Evolutionary conservation across 2,113 vertebrate genomes (phyloP).

Genomic region (Sterna hirundo): DNA sequence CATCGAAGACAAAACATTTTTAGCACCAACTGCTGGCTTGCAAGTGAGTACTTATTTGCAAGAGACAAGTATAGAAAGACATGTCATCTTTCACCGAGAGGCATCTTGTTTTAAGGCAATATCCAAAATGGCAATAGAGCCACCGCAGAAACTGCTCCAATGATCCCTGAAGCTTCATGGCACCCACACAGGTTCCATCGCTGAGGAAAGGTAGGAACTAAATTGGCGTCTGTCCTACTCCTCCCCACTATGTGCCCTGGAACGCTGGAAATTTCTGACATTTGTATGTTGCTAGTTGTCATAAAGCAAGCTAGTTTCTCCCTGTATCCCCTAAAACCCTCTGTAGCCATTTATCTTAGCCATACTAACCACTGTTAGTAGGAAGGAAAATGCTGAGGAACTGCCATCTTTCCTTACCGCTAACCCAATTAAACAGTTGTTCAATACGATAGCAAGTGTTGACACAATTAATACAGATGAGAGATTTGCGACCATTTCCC

Average conservation of each 20-base stretch:
- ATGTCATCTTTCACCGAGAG: not conserved
- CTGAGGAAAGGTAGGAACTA: not conserved
- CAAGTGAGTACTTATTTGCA: not conserved
- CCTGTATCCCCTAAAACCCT: not conserved
- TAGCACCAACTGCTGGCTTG: slow-evolving; percentile 16
- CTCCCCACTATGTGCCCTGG: not conserved
- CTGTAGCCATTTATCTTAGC: not conserved
- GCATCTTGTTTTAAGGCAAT: not conserved
- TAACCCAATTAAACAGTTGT: not conserved
- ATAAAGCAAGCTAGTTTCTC: not conserved
- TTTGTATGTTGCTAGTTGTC: not conserved
- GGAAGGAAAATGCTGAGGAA: not conserved
- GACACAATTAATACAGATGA: not conserved
- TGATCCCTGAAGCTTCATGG: not conserved
- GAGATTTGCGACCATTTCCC: not conserved
- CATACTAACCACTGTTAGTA: not conserved
- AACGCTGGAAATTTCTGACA: not conserved
- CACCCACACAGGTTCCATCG: not conserved
- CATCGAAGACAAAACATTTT: not conserved
- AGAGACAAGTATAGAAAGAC: not conserved
- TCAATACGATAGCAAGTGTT: not conserved
- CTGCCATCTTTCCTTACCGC: not conserved
- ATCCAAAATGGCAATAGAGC: not conserved
- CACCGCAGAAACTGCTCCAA: not conserved
- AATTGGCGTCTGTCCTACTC: not conserved